Evolutionary conservation across 2,797 vertebrate genomes (phyloP), one percentile per base, ranked within the genome.

Genomic region (Megalops cyprinoides): DNA sequence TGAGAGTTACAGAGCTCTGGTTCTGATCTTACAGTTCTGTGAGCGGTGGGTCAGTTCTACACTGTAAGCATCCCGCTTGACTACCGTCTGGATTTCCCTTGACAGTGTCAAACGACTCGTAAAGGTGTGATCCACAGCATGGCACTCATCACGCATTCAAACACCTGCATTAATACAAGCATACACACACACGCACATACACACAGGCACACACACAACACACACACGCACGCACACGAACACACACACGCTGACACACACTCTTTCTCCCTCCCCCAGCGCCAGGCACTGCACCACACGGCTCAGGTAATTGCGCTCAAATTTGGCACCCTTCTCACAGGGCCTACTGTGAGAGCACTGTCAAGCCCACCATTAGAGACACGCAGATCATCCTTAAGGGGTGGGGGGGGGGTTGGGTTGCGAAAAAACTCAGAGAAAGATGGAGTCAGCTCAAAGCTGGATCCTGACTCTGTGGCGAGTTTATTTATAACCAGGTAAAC

Each of bases 401-500:
- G 77, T 39, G 37, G 14, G 48, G 10, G 65, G 20, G 77, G 73
- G 42, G 15, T 28, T 34, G 69, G 65, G 31, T 3, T 2, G 31
- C 37, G 12, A 39, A 8, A 56, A 37, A 76, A 53, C 28, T 53
- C 4, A 0, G 31, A 55, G 34, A 23, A 34, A 51, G 46, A 49
- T 46, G 74, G 25, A 48, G 37, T 44, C 31, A 39, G 51, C 49
- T 56, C 31, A 53, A 31, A 34, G 49, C 44, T 20, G 74, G 74
- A 25, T 34, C 31, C 4, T 46, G 4, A 18, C 10, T 75, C 48
- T 34, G 44, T 53, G 49, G 75, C 34, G 51, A 12, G 28, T 76
- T 58, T 55, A 76, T 76, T 75, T 49, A 49, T 51, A 53, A 51
- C 49, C 55, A 80, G 53, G 79, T 74, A 80, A 48, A 18, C 1